Evolutionary conservation across 2,888 invertebrate genomes (phyloP).

Genomic region (Acronicta aceris): DNA sequence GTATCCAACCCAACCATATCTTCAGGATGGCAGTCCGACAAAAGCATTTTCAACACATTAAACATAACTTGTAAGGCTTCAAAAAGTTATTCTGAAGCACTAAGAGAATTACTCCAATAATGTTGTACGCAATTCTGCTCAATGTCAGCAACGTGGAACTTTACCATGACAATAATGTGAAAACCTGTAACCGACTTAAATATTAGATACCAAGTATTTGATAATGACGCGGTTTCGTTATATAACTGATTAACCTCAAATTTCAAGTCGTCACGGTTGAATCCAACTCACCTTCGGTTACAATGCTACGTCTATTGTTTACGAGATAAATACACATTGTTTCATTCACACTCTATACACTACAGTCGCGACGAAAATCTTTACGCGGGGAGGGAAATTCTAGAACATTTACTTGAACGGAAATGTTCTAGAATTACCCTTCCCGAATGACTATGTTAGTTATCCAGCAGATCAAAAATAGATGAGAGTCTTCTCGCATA

Average conservation of each 20-base stretch:
- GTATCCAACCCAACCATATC: too few species aligned
- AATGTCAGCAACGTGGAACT: conserved; percentile 40
- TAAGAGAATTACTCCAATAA: conserved; percentile 8
- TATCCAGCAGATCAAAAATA: too few species aligned
- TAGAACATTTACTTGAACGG: neutral
- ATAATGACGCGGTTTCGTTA: conserved; percentile 55
- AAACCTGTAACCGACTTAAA: conserved; percentile 40
- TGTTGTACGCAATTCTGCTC: conserved; percentile 19
- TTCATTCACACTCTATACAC: conserved; percentile 62
- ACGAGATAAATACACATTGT: conserved; percentile 66
- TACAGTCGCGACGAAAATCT: conserved; percentile 17
- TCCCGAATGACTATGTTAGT: too few species aligned
- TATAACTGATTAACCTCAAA: conserved; percentile 64
- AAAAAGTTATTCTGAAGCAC: too few species aligned
- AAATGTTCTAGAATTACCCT: too few species aligned
- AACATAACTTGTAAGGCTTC: too few species aligned
- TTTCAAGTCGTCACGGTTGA: conserved; percentile 59
- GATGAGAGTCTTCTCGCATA: too few species aligned
- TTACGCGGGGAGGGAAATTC: neutral
- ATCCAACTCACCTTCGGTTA: conserved; percentile 65
- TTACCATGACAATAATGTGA: conserved; percentile 54
- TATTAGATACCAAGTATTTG: conserved; percentile 53
- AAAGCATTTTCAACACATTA: neutral
- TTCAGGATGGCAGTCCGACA: too few species aligned
- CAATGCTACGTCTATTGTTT: conserved; percentile 67